Evolutionary conservation across 1,140 invertebrate species (phyloP).

Genomic region (Drosophila nannoptera): DNA sequence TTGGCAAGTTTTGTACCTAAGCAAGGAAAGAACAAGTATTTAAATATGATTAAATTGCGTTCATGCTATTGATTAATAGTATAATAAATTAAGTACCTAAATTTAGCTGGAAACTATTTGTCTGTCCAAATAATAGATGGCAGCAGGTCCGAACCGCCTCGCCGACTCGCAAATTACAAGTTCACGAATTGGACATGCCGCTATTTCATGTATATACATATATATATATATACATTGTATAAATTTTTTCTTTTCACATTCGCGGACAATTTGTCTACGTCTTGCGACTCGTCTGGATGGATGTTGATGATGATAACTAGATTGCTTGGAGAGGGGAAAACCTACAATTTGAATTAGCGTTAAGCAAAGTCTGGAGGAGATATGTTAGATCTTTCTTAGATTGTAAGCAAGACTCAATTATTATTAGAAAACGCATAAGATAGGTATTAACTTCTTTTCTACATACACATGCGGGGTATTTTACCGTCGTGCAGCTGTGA

Average conservation of each 20-base stretch:
- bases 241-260: constrained; percentile 41
- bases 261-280: constrained; percentile 69
- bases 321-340: constrained; percentile 4
- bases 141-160: constrained; percentile 10
- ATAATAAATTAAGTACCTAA: too few relatives aligned
- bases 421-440: not conserved
- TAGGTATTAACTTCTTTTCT: not conserved
- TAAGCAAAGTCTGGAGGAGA: not conserved
- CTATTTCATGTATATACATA: constrained; percentile 47
- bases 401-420: not conserved
- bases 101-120: constrained; percentile 46
- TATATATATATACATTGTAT: not conserved
- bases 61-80: not conserved
- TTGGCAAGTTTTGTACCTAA: not conserved
- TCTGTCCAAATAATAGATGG: constrained; percentile 33
- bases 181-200: constrained; percentile 71
- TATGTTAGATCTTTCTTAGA: too few relatives aligned
- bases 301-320: constrained; percentile 24
- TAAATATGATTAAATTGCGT: constrained; percentile 10
- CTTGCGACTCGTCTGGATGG: constrained; percentile 32
- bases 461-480: constrained; percentile 11
- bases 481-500: not conserved
- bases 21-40: not conserved
- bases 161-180: constrained; percentile 67
- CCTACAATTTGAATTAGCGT: constrained; percentile 32